A percentile compares a stretch with the other conserved stretches of the same genome.
These are phyloP conservation scores for Arion vulgaris DNA, from an alignment of 1,140 invertebrate genomes.

Conservation along the genomic window DNA sequence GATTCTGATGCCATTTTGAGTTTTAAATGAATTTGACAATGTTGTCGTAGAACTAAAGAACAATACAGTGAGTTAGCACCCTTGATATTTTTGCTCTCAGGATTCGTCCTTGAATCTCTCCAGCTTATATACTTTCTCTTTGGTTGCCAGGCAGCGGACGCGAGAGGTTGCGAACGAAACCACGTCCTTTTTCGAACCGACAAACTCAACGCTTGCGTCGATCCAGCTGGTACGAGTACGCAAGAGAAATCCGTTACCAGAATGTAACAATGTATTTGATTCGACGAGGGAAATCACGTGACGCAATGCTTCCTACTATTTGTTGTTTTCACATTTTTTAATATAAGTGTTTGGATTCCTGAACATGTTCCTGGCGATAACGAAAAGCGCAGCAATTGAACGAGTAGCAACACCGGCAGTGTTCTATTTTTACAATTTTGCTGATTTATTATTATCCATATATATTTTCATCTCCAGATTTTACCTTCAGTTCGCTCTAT, in stretches of 20 bases:
- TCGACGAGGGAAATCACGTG: conserved; percentile 17
- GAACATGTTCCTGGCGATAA: too few relatives aligned
- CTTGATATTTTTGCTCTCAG: conserved; percentile 13
- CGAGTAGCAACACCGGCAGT: too few relatives aligned
- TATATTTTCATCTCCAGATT: too few relatives aligned
- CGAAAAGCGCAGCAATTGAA: too few relatives aligned
- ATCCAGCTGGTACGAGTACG: conserved; percentile 24
- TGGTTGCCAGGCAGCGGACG: not conserved
- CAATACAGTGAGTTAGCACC: not conserved
- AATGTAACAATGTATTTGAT: not conserved
- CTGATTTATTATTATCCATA: too few relatives aligned
- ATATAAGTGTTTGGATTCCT: too few relatives aligned
- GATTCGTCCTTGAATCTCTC: not conserved
- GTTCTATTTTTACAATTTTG: too few relatives aligned
- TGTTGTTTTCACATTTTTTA: too few relatives aligned
- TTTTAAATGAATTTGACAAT: not conserved
- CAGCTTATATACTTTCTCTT: not conserved
- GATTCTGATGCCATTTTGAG: conserved; percentile 31
- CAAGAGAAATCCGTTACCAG: conserved; percentile 10
- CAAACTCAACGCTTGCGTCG: conserved; percentile 6
- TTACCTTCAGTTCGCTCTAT: too few relatives aligned
- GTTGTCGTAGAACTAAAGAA: not conserved
- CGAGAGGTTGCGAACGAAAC: not conserved
- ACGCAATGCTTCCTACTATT: not conserved
- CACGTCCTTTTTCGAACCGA: conserved; percentile 15